Conservation (phyloP, 2,113 vertebrate genomes). For the Lasiurus borealis region DNA sequence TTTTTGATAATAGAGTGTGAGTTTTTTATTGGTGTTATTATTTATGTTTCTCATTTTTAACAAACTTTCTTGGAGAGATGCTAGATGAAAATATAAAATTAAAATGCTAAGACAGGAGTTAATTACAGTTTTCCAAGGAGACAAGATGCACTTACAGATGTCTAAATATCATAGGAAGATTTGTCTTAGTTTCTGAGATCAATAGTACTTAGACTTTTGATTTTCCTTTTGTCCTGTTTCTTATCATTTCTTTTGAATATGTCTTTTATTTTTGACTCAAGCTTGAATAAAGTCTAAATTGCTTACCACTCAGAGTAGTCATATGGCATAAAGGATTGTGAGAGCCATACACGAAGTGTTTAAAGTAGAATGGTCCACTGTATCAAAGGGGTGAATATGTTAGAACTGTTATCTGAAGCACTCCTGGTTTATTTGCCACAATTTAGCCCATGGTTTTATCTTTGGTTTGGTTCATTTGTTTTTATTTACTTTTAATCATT, state of each 20-base stretch:
- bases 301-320: background rate
- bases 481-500: slow-evolving; percentile 17
- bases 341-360: background rate
- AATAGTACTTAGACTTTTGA: background rate
- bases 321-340: no score
- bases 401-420: background rate
- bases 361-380: background rate
- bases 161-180: background rate
- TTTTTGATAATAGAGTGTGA: background rate
- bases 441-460: background rate
- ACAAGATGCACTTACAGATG: background rate
- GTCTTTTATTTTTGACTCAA: background rate
- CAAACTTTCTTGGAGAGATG: background rate
- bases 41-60: background rate
- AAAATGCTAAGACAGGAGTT: background rate
- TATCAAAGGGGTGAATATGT: background rate
- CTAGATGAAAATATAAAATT: background rate
- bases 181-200: background rate
- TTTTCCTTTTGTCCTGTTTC: background rate
- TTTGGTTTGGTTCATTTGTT: background rate
- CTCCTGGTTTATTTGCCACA: background rate
- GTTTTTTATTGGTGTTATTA: background rate
- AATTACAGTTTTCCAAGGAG: background rate
- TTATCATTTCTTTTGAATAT: background rate
- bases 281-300: background rate